Evolutionary conservation across 2,888 invertebrate species (phyloP), one percentile per base, ranked within the genome.

Genomic region (Therioaphis trifolii): DNA sequence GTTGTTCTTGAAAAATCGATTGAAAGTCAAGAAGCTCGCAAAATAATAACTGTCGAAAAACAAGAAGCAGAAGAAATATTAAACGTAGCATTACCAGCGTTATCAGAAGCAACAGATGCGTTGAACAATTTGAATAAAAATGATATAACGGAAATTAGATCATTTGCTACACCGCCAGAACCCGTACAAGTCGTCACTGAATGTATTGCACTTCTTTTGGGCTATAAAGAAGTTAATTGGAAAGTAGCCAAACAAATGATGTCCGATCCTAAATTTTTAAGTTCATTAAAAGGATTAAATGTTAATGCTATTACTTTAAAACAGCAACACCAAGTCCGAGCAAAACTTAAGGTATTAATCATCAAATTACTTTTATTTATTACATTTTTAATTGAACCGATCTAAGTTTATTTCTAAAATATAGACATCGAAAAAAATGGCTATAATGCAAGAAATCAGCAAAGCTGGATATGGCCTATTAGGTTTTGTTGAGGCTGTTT

Each of bases 201-300:
- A 88, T 96, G 96, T 88, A 93, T 97, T 27, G 95, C 94, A 0
- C 95, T 97, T 77, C 91, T 97, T 84, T 92, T 94, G 85, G 95
- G 95, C 1, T 90, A 93, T 69, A 94, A 94, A 86, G 97, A 97
- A 86, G 92, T 96, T 4, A 94, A 93, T 66, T 97, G 97, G 97
- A 96, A 96, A 88, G 92, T 94, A 1, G 96, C 96, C 0, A 96
- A 94, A 89, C 95, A 92, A 2, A 95, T 97, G 94, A 96, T 97
- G 96, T 93, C 95, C 0, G 97, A 97, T 88, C 93, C 95, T 0
- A 94, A 92, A 88, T 97, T 97, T 89, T 89, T 97, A 55, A 91
- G 91, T 77, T 91, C 91, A 78, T 90, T 97, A 52, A 94, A 94
- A 89, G 95, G 96, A 88, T 93, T 97, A 93, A 95, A 97, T 88